Evolutionary conservation across 2,797 vertebrate species (phyloP).

Genomic region (Malurus leucopterus): DNA sequence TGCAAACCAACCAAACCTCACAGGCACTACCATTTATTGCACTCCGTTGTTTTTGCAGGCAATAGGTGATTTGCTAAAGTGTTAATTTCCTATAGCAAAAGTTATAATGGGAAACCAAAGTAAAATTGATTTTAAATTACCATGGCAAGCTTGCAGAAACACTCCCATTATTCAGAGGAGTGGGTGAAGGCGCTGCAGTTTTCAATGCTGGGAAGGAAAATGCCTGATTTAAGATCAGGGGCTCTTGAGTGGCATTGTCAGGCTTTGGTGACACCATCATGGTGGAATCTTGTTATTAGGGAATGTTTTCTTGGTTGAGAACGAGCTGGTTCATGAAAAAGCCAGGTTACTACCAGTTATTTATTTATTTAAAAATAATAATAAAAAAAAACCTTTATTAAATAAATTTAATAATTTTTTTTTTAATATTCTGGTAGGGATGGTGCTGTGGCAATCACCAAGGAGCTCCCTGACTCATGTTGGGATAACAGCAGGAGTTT

Average conservation of each 20-base stretch:
- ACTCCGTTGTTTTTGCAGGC: not conserved
- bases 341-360: accelerated
- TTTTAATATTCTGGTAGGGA: not conserved
- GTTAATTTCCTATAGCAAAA: slow-evolving; percentile 53
- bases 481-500: not conserved
- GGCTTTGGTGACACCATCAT: not conserved
- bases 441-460: not conserved
- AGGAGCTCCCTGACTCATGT: not conserved
- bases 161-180: slow-evolving; percentile 20
- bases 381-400: too few species aligned
- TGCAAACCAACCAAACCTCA: not conserved
- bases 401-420: too few species aligned
- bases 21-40: not conserved
- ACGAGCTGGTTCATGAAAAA: not conserved
- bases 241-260: not conserved
- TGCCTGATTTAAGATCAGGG: not conserved
- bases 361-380: too few species aligned
- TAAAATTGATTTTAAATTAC: slow-evolving; percentile 59
- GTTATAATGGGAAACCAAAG: slow-evolving; percentile 28
- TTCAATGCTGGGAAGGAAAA: not conserved
- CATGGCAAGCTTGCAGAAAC: slow-evolving; percentile 37
- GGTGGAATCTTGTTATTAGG: not conserved
- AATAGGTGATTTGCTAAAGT: slow-evolving; percentile 28
- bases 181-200: not conserved
- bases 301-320: accelerated